Evolutionary conservation across 2,113 vertebrate genomes (phyloP), one percentile per base, ranked within the genome.

Genomic region (Hoplias malabaricus): DNA sequence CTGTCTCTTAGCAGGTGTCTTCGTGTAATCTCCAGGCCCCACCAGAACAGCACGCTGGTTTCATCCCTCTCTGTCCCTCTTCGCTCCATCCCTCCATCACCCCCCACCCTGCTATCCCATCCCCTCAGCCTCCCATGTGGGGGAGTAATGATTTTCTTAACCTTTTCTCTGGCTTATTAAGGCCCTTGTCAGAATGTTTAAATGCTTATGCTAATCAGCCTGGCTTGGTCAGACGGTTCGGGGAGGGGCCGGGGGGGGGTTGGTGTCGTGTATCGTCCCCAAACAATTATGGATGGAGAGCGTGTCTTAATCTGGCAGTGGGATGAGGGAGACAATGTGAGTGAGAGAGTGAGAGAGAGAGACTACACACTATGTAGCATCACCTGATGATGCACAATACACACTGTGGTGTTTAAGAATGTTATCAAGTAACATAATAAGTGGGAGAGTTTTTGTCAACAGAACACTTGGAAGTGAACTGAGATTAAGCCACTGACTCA

Each of bases 141-240:
- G 76, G 72, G 63, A 79, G 77, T 86, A 85, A 85, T 88, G 86
- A 84, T 88, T 88, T 86, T 83, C 82, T 79, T 88, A 86, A 88
- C 86, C 86, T 88, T 85, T 85, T 85, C 79, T 69, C 74, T 62
- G 71, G 87, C 87, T 87, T 88, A 86, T 86, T 88, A 88, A 82
- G 78, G 81, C 75, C 68, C 80, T 84, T 88, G 85, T 88, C 83
- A 83, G 74, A 86, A 88, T 87, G 84, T 84, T 88, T 83, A 88
- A 88, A 86, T 83, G 82, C 82, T 88, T 87, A 88, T 88, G 87
- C 81, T 88, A 88, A 88, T 87, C 65, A 78, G 82, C 40, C 10
- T 66, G 62, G 63, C 57, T 36, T 34, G 65, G 63, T 53, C 27
- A 53, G 43, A 71, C 3, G 66, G 75, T 74, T 21, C 2, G 21